Evolutionary conservation across 2,797 vertebrate species (phyloP), one percentile per base, ranked within the genome.

Genomic region (Centroberyx gerrardi): DNA sequence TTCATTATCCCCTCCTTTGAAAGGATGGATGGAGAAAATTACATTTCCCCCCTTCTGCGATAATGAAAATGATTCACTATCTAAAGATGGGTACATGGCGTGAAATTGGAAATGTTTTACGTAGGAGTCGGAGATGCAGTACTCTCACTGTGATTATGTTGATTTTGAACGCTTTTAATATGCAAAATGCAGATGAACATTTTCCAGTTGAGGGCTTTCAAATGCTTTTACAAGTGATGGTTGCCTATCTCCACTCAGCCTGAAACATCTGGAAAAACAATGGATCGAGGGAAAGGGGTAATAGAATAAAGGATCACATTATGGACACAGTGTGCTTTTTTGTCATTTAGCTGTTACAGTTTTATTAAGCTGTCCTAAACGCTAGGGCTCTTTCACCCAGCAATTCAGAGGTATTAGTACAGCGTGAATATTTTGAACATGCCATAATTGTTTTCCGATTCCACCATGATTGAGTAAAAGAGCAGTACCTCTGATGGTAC

Each of bases 41-140:
- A 83, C 61, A 80, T 80, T 87, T 78, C 72, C 75, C 77, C 70
- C 82, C 78, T 51, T 81, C 79, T 86, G 56, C 59, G 80, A 88
- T 94, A 84, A 90, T 91, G 83, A 78, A 86, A 90, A 91, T 91
- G 65, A 89, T 90, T 87, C 88, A 89, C 82, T 76, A 88, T 88
- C 87, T 89, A 92, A 90, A 91, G 86, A 90, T 88, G 80, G 80
- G 67, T 74, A 81, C 84, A 72, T 66, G 80, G 88, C 87, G 36
- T 93, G 92, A 93, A 94, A 94, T 94, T 92, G 78, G 85, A 93
- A 90, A 84, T 79, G 74, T 85, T 91, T 88, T 90, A 91, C 77
- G 89, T 90, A 87, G 91, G 92, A 88, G 90, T 89, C 49, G 31
- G 73, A 71, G 59, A 76, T 78, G 67, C 75, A 52, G 69, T 76